Base-by-base conservation (phyloP, 2,113 vertebrate species). In the Daboia siamensis region DNA sequence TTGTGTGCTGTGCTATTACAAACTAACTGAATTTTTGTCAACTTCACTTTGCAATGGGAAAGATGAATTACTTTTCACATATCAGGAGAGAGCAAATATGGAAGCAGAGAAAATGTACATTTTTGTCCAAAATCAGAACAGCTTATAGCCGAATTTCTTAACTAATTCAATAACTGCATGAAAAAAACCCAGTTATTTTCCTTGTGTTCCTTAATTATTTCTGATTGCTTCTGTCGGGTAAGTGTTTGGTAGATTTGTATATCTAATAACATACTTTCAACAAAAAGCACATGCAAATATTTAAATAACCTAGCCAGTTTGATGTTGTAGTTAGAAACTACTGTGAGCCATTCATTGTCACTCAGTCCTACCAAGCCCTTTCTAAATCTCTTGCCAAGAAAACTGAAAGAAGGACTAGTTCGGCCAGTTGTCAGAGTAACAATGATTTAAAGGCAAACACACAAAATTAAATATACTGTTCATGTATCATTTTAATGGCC, bases 201-300 rank as follows among this genome's bases (percentile, higher is more conserved):
- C 88, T 46, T 59, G 23, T 59, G 11, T 23, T 59, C 21, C 21
- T 88, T 88, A 88, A 88, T 88, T 39, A 11, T 5, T 86, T 52
- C 33, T 55, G 17, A 96, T 94, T 94, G 95, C 95, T 92, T 94
- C 93, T 90, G 52, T 56, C 57, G 85, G 74, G 46, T 20, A 91
- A 69, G 23, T 90, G 56, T 86, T 39, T 94, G 21, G 20, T 51
- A 29, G 54, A 21, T 11, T 46, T 29, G 0, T 57, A 0, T 55
- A 17, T 2, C 6, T 94, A 93, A 10, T 91, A 91, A 51, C 29
- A 92, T 87, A 89, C 84, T 93, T 93, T 95, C 57, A 95, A 48
- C 57, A 64, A 64, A n/a, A 85, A 90, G 87, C 0, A 57, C 61
- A 84, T 56, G 29, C 29, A 0, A 15, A n/a, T 54, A 90, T 11